Conservation (phyloP, 1,140 invertebrate species). For the Leguminivora glycinivorella region DNA sequence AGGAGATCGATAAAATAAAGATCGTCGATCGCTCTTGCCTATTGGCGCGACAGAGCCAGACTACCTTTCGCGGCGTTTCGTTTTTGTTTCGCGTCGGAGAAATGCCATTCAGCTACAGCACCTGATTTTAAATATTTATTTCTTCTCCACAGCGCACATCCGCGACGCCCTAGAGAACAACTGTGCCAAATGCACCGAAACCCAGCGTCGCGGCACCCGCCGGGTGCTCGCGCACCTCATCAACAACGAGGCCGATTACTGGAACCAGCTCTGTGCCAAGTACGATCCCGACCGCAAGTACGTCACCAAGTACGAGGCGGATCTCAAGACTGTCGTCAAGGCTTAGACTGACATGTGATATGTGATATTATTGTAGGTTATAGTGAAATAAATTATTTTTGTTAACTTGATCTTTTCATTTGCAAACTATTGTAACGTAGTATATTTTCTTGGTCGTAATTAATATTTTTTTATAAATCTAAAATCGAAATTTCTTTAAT, state of each 20-base stretch:
- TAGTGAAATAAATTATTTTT: not conserved
- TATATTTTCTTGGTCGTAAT: too few species aligned
- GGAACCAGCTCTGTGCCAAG: constrained; percentile 80
- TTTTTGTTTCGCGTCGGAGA: too few species aligned
- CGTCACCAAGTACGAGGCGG: constrained; percentile 77
- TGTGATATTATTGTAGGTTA: not conserved
- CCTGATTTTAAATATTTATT: not conserved
- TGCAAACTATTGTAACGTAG: too few species aligned
- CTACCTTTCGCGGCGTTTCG: too few species aligned
- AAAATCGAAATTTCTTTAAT: too few species aligned
- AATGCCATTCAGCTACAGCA: too few species aligned
- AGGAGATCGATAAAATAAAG: too few species aligned
- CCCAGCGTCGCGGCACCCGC: constrained; percentile 78
- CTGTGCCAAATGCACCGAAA: constrained; percentile 82
- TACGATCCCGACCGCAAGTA: constrained; percentile 82
- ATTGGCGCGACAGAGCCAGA: too few species aligned
- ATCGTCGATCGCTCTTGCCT: too few species aligned
- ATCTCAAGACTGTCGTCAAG: constrained; percentile 46
- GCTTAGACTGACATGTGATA: constrained; percentile 28
- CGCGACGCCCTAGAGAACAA: constrained; percentile 82
- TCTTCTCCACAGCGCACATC: constrained; percentile 63
- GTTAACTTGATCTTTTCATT: not conserved
- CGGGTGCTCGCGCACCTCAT: constrained; percentile 79
- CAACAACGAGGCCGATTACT: constrained; percentile 80
- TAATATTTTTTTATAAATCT: too few species aligned